Evolutionary conservation across 2,113 vertebrate species (phyloP).

Genomic region (Petroica traversi): DNA sequence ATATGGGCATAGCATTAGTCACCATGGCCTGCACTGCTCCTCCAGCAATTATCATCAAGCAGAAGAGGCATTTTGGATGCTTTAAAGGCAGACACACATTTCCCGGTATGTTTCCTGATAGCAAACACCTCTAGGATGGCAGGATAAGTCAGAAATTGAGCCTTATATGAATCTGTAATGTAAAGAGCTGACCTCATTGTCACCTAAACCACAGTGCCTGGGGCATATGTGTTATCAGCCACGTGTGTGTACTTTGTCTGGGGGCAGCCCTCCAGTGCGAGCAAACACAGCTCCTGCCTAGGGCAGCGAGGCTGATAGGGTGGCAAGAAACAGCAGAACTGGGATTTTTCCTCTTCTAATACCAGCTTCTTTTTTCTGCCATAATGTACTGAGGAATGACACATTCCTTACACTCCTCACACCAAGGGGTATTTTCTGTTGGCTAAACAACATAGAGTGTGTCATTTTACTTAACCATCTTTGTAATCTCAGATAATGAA

Average conservation of each 20-base stretch:
- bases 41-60: background rate
- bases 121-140: background rate
- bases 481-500: conserved; percentile 51
- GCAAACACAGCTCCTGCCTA: conserved; percentile 34
- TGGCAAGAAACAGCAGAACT: conserved; percentile 41
- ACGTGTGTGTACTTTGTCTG: background rate
- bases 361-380: conserved; percentile 24
- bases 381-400: conserved; percentile 33
- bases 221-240: background rate
- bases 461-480: conserved; percentile 26
- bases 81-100: background rate
- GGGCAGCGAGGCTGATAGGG: conserved; percentile 31
- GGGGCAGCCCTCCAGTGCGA: conserved; percentile 33
- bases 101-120: background rate
- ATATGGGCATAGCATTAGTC: conserved; percentile 62
- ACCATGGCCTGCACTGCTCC: conserved; percentile 38
- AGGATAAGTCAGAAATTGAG: background rate
- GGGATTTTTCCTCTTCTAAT: conserved; percentile 46
- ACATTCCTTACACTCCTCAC: conserved; percentile 40
- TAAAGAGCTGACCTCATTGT: conserved; percentile 37
- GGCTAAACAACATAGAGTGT: conserved; percentile 38
- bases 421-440: conserved; percentile 53
- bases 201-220: conserved; percentile 1
- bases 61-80: background rate
- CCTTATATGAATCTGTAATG: conserved; percentile 1